phyloP scores from a whole-genome alignment of 37 sponge, comb jelly and placozoan species.

The Haliclona indistincta region DNA sequence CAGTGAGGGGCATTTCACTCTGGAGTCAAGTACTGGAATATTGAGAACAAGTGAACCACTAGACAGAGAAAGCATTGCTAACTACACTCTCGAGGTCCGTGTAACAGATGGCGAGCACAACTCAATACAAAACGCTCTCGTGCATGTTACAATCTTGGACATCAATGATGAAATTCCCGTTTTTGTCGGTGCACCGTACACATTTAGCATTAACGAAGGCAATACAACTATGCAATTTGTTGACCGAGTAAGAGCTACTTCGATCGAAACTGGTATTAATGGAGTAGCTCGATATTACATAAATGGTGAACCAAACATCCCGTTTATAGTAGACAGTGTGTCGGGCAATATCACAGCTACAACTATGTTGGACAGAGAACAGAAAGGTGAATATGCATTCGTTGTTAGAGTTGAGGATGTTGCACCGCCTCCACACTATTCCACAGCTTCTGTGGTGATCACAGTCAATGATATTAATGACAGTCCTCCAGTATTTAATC shows the following conservation, averaged over 20 bases:
- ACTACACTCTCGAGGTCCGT: constrained; percentile 47
- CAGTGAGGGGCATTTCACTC: constrained; percentile 10
- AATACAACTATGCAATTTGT: not conserved
- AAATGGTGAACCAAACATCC: not conserved
- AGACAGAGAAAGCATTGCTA: constrained; percentile 48
- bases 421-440: constrained; percentile 10
- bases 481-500: constrained; percentile 39
- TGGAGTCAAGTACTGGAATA: constrained; percentile 30
- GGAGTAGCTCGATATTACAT: constrained; percentile 21
- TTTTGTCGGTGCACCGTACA: constrained; percentile 34
- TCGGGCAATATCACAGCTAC: constrained; percentile 49
- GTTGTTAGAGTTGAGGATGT: constrained; percentile 14
- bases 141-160: constrained; percentile 44
- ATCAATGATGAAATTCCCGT: constrained; percentile 72
- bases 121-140: not conserved
- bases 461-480: constrained; percentile 52
- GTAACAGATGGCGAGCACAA: constrained; percentile 36
- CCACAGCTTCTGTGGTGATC: constrained; percentile 13
- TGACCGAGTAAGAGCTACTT: constrained; percentile 16
- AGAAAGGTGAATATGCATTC: not conserved
- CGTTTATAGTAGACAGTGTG: constrained; percentile 32
- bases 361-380: constrained; percentile 47
- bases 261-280: constrained; percentile 28
- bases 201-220: constrained; percentile 29
- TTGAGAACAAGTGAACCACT: constrained; percentile 26